These are phyloP conservation scores for Trematomus bernacchii DNA, from an alignment of 2,797 vertebrate genomes.

Conservation along the genomic window DNA sequence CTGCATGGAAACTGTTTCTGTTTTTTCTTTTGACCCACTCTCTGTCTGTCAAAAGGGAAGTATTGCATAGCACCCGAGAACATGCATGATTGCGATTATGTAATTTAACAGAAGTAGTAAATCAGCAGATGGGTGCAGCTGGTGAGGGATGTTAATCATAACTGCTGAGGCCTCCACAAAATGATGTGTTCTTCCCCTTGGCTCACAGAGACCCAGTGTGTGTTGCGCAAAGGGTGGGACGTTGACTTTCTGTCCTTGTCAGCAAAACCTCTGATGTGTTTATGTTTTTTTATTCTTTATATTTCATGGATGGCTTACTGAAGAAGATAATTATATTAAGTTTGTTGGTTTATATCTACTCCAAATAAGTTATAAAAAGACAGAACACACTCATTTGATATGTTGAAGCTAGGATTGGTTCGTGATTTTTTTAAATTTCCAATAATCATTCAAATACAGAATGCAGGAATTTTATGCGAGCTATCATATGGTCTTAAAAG, in stretches of 20 bases:
- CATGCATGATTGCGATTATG: slow-evolving; percentile 30
- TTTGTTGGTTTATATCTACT: background rate
- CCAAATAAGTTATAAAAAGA: background rate
- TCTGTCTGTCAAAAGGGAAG: slow-evolving; percentile 55
- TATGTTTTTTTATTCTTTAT: slow-evolving; percentile 11
- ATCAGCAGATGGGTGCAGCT: slow-evolving; percentile 40
- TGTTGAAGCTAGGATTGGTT: background rate
- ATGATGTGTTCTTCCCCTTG: slow-evolving; percentile 44
- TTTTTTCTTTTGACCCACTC: slow-evolving; percentile 8
- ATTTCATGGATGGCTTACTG: background rate
- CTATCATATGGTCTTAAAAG: too few species aligned
- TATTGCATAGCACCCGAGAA: slow-evolving; percentile 16
- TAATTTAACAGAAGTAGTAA: slow-evolving; percentile 57
- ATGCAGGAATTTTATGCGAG: too few species aligned
- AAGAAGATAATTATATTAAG: background rate
- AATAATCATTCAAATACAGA: too few species aligned
- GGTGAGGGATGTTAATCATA: slow-evolving; percentile 53
- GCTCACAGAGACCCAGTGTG: slow-evolving; percentile 15
- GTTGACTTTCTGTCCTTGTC: slow-evolving; percentile 46
- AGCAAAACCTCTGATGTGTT: slow-evolving; percentile 53
- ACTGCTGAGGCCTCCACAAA: slow-evolving; percentile 45
- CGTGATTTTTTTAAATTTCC: too few species aligned
- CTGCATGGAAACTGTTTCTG: slow-evolving; percentile 2
- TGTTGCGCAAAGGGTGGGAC: slow-evolving; percentile 45
- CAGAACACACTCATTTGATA: background rate